These are phyloP conservation scores for Leptopterna dolabrata DNA, from an alignment of 2,888 invertebrate species.

Conservation along the genomic window DNA sequence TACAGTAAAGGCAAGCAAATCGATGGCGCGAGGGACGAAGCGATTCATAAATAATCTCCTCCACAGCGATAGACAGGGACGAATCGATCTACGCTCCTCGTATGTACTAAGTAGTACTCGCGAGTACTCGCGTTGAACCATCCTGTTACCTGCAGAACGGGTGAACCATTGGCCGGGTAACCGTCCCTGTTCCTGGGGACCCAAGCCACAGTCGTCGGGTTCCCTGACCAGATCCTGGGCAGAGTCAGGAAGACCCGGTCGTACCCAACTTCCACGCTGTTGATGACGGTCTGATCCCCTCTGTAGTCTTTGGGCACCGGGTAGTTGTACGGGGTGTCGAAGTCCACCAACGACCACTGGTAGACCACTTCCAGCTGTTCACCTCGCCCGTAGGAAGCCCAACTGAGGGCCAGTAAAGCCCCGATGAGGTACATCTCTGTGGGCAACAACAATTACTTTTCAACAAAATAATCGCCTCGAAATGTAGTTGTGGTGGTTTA, in stretches of 20 bases:
- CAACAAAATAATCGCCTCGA: too few species aligned
- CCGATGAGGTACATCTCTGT: not conserved
- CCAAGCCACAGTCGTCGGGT: conserved; percentile 80
- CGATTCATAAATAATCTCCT: too few species aligned
- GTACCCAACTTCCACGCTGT: conserved; percentile 79
- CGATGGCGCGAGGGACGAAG: too few species aligned
- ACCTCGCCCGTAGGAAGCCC: conserved; percentile 55
- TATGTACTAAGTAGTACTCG: too few species aligned
- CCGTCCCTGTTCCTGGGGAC: conserved; percentile 74
- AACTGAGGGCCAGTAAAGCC: not conserved
- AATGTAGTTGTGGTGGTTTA: too few species aligned
- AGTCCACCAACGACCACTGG: conserved; percentile 78
- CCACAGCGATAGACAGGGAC: too few species aligned
- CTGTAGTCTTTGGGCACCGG: conserved; percentile 71
- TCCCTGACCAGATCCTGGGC: conserved; percentile 79
- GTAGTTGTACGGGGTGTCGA: conserved; percentile 75
- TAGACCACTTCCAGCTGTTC: conserved; percentile 74
- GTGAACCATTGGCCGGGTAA: conserved; percentile 68
- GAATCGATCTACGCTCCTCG: too few species aligned
- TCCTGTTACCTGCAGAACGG: conserved; percentile 74
- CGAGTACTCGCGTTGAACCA: not conserved
- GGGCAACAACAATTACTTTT: not conserved
- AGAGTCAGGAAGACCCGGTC: conserved; percentile 81
- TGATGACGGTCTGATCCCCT: conserved; percentile 80
- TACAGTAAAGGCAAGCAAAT: too few species aligned